Conservation (phyloP, 2,797 vertebrate genomes). For the Acrocephalus scirpaceus region DNA sequence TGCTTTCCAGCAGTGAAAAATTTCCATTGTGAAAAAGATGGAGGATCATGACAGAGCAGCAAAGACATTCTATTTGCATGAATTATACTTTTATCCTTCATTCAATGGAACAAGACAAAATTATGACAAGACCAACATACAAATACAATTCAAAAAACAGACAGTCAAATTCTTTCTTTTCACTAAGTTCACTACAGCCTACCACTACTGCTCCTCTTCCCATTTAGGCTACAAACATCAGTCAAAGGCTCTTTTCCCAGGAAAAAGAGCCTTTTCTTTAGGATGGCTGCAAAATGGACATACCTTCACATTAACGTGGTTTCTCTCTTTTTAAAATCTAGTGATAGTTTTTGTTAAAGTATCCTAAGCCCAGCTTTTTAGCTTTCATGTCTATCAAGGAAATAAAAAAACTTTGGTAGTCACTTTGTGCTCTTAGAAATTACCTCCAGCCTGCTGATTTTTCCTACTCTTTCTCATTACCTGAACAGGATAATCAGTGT, state of each 20-base stretch:
- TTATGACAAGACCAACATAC: not conserved
- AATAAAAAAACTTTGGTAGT: not conserved
- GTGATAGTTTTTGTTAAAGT: not conserved
- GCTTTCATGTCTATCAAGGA: not conserved
- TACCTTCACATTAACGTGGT: rapidly evolving
- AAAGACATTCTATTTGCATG: not conserved
- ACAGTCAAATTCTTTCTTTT: not conserved
- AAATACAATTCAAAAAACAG: not conserved
- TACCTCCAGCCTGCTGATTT: not conserved
- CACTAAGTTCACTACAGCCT: not conserved
- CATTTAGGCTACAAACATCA: not conserved
- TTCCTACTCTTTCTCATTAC: not conserved
- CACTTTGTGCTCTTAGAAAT: not conserved
- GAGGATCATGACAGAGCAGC: not conserved
- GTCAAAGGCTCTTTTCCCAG: not conserved
- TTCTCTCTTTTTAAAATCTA: not conserved
- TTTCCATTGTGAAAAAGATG: not conserved
- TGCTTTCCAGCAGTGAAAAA: not conserved
- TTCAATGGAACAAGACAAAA: not conserved
- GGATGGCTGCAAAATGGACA: not conserved
- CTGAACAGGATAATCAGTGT: not conserved
- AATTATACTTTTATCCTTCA: not conserved
- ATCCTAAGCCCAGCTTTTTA: not conserved
- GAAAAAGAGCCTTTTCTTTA: not conserved
- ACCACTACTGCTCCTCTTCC: not conserved